Evolutionary conservation across 1,140 invertebrate species (phyloP).

Genomic region (Pentalonia nigronervosa): DNA sequence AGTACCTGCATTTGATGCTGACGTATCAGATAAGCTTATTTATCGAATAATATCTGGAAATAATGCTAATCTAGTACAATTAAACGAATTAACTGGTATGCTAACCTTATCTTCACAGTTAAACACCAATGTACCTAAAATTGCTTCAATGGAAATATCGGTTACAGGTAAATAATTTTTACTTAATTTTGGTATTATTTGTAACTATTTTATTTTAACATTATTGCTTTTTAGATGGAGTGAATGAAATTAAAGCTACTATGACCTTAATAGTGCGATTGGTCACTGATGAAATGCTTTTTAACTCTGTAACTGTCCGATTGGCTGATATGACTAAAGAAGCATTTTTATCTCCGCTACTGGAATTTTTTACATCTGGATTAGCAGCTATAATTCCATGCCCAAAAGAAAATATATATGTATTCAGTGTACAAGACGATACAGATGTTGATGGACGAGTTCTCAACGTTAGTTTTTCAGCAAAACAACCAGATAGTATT

Average conservation of each 20-base stretch:
- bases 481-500: conserved; percentile 78
- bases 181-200: neutral
- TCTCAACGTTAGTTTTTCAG: conserved; percentile 94
- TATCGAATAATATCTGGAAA: conserved; percentile 91
- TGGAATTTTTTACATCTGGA: conserved; percentile 90
- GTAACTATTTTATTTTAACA: conserved; percentile 8
- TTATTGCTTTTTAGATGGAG: conserved; percentile 74
- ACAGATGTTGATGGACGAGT: conserved; percentile 86
- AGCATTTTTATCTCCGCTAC: conserved; percentile 88
- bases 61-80: conserved; percentile 85
- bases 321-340: conserved; percentile 92
- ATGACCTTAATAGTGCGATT: conserved; percentile 88
- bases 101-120: conserved; percentile 89
- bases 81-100: conserved; percentile 82
- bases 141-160: conserved; percentile 92
- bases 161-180: conserved; percentile 74
- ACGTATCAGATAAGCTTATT: conserved; percentile 82
- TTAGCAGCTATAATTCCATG: conserved; percentile 91
- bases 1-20: conserved; percentile 92
- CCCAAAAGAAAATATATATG: conserved; percentile 89
- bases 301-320: conserved; percentile 92
- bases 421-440: conserved; percentile 91
- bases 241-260: conserved; percentile 88
- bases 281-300: conserved; percentile 93
- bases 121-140: conserved; percentile 94